Conservation (phyloP, 1,140 invertebrate genomes). For the Sesamia nonagrioides region DNA sequence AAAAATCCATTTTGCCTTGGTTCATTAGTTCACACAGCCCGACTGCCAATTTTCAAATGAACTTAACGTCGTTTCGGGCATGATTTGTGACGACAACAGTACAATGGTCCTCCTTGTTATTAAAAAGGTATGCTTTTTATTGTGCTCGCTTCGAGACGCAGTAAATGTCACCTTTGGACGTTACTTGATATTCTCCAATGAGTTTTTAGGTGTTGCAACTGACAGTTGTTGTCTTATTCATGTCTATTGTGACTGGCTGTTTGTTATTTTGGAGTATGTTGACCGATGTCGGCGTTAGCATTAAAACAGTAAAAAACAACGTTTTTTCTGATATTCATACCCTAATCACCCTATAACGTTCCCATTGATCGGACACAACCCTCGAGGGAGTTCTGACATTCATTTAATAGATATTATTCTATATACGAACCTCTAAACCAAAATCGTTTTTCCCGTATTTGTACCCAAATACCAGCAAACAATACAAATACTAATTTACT, state of each 20-base stretch:
- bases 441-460: no score
- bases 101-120: conserved; percentile 44
- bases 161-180: conserved; percentile 44
- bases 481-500: no score
- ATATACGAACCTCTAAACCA: no score
- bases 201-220: conserved; percentile 41
- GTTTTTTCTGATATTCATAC: no score
- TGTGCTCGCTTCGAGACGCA: background rate
- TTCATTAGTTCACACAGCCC: conserved; percentile 38
- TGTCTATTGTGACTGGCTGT: conserved; percentile 38
- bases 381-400: no score
- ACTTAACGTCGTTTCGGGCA: conserved; percentile 19
- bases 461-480: no score
- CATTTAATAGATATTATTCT: no score
- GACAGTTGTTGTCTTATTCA: conserved; percentile 45
- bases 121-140: conserved; percentile 49
- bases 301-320: background rate
- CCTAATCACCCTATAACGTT: no score
- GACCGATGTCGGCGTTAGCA: background rate
- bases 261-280: background rate
- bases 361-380: no score
- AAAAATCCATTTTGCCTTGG: conserved; percentile 4
- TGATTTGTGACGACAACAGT: conserved; percentile 44
- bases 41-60: conserved; percentile 32
- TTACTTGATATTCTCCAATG: conserved; percentile 12